A percentile compares a stretch with the other conserved stretches of the same genome.
Evolutionary conservation across 2,113 vertebrate genomes (phyloP).

Genomic region (Myocastor coypus): DNA sequence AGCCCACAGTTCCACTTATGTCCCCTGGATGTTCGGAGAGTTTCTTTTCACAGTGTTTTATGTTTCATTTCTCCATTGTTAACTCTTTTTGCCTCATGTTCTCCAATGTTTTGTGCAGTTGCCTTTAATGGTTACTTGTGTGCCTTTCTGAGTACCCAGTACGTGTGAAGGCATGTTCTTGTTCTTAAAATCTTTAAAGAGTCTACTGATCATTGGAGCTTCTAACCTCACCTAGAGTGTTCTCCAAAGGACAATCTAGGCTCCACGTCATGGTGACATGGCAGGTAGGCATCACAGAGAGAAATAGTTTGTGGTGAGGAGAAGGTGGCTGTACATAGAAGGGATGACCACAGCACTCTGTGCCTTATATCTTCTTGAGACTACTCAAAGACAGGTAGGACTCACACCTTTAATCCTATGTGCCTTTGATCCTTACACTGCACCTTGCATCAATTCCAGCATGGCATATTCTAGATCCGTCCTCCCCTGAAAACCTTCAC

Average conservation of each 20-base stretch:
- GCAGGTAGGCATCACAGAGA: no score
- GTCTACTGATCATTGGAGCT: background rate
- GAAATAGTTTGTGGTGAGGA: background rate
- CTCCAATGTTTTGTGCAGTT: background rate
- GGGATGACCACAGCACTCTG: background rate
- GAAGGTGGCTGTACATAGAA: background rate
- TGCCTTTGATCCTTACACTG: background rate
- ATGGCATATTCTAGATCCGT: background rate
- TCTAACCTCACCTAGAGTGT: background rate
- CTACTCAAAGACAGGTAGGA: background rate
- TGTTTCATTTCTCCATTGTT: slow-evolving; percentile 38
- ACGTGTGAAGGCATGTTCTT: background rate
- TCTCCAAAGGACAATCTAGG: background rate
- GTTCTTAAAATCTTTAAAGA: background rate
- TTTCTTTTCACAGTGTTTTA: background rate
- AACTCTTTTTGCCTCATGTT: slow-evolving; percentile 1
- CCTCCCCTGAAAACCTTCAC: background rate
- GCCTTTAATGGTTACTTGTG: background rate
- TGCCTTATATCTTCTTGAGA: background rate
- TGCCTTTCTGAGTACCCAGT: background rate
- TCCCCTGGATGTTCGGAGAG: background rate
- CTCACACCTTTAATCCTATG: background rate
- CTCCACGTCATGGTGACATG: background rate
- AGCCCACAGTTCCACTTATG: background rate
- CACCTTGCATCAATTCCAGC: background rate